Evolutionary conservation across 2,113 vertebrate genomes (phyloP).

Genomic region (Malaclemys terrapin): DNA sequence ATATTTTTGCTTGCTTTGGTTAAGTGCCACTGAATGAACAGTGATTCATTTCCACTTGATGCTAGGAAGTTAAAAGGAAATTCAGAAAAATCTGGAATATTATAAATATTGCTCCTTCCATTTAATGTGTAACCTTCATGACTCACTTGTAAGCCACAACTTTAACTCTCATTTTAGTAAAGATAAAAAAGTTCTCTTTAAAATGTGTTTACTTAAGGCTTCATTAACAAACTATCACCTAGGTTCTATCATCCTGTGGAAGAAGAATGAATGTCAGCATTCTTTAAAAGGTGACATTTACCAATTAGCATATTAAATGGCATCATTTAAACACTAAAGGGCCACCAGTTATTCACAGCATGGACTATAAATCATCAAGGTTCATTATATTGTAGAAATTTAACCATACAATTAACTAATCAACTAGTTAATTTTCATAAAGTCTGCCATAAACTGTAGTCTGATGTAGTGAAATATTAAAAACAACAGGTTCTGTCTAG

Average conservation of each 20-base stretch:
- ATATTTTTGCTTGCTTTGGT: background rate
- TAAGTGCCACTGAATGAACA: background rate
- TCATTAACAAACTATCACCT: background rate
- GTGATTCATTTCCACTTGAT: background rate
- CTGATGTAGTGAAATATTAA: background rate
- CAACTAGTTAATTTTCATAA: background rate
- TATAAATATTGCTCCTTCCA: slow-evolving; percentile 58
- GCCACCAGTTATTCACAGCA: background rate
- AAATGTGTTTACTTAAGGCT: background rate
- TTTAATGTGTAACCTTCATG: background rate
- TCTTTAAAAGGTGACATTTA: background rate
- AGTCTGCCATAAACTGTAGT: background rate
- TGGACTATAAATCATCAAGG: background rate
- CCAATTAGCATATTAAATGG: background rate
- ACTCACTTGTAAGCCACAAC: background rate
- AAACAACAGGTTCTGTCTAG: background rate
- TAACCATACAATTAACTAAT: background rate
- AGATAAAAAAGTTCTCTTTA: background rate
- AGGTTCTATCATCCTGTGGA: background rate
- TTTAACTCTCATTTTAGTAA: background rate
- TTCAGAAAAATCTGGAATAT: background rate
- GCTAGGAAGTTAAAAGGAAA: background rate
- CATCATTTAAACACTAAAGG: background rate
- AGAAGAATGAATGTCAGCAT: background rate
- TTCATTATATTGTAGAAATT: background rate